These are phyloP conservation scores for Semnornis frantzii DNA, from an alignment of 2,113 vertebrate genomes.

Conservation along the genomic window DNA sequence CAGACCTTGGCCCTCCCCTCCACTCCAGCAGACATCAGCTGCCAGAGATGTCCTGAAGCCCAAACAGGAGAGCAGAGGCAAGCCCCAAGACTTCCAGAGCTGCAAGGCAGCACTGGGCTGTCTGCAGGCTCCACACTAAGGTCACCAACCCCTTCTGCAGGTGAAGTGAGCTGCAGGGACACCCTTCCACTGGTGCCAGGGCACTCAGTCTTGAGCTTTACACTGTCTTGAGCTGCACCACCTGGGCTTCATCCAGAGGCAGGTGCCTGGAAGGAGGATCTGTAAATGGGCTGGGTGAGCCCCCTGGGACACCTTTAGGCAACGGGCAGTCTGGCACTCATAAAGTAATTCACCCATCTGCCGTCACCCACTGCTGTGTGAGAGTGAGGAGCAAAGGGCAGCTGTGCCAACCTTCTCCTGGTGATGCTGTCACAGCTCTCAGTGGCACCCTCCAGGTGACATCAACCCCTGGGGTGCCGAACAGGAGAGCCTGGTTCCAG, in stretches of 20 bases:
- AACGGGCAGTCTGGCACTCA: rapidly evolving
- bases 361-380: rapidly evolving
- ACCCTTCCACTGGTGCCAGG: neutral
- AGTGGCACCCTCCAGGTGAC: neutral
- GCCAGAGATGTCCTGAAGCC: neutral
- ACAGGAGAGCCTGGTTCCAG: neutral
- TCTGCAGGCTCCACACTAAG: neutral
- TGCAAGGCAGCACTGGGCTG: no score
- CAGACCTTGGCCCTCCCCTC: neutral
- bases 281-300: neutral
- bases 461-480: neutral
- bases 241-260: neutral
- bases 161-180: neutral
- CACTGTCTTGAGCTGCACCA: neutral
- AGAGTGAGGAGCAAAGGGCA: neutral
- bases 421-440: neutral
- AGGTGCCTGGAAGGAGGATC: neutral
- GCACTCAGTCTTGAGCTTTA: neutral
- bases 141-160: neutral
- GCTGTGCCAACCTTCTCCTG: rapidly evolving
- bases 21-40: neutral
- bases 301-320: rapidly evolving
- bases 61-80: neutral
- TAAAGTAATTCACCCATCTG: no score
- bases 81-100: neutral